These are phyloP conservation scores for Volucella inflata DNA, from an alignment of 2,888 invertebrate genomes.

Conservation along the genomic window DNA sequence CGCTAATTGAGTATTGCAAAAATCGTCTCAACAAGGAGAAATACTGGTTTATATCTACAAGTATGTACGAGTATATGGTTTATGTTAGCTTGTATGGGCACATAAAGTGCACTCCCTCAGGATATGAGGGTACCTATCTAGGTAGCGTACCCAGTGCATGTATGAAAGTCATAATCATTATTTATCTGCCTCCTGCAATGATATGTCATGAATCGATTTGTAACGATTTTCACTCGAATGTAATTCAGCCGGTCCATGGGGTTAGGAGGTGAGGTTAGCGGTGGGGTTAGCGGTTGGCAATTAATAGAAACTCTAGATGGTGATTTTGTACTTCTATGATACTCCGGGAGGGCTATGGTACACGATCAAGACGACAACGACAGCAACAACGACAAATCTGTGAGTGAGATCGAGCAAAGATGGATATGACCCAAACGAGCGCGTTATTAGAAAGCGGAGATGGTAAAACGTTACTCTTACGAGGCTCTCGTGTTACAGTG, in stretches of 20 bases:
- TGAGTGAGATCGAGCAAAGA: constrained; percentile 53
- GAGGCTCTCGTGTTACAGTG: constrained; percentile 52
- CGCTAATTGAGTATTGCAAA: constrained; percentile 50
- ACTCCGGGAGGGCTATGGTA: constrained; percentile 32
- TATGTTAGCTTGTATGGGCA: constrained; percentile 67
- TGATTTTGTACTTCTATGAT: constrained; percentile 5
- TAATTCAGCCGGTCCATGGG: constrained; percentile 20
- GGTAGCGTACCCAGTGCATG: constrained; percentile 39
- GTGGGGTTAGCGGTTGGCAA: constrained; percentile 55
- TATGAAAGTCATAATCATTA: constrained; percentile 62
- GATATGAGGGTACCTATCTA: constrained; percentile 2
- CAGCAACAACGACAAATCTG: constrained; percentile 46
- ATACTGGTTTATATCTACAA: no score
- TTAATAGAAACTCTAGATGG: constrained; percentile 63
- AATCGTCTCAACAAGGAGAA: constrained; percentile 21
- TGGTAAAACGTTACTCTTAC: constrained; percentile 58
- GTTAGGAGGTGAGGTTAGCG: background rate
- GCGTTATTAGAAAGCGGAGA: constrained; percentile 70
- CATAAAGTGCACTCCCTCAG: constrained; percentile 48
- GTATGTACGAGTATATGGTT: background rate
- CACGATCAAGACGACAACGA: constrained; percentile 53
- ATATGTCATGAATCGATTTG: constrained; percentile 75
- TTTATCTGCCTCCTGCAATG: constrained; percentile 73
- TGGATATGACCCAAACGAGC: constrained; percentile 69
- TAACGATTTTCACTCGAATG: constrained; percentile 71